These are phyloP conservation scores for Delia radicum DNA, from an alignment of 1,140 invertebrate genomes.

Conservation along the genomic window DNA sequence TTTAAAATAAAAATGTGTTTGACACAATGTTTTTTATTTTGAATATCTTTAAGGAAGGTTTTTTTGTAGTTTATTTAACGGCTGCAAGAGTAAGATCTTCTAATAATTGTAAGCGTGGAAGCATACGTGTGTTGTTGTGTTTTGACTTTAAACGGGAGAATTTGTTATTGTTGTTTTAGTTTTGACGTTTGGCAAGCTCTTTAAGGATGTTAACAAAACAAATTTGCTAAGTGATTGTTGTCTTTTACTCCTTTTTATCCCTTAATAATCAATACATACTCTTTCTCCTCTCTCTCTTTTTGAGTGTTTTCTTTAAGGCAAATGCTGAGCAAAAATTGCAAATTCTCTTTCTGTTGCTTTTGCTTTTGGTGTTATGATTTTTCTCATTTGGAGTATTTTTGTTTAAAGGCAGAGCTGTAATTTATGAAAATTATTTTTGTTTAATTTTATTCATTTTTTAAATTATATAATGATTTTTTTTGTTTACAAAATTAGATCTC, in stretches of 20 bases:
- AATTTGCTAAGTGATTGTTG: too few relatives aligned
- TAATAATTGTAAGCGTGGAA: not conserved
- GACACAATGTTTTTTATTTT: not conserved
- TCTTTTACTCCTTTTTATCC: not conserved
- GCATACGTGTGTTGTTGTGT: not conserved
- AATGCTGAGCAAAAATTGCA: too few relatives aligned
- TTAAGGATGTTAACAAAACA: not conserved
- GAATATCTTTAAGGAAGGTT: too few relatives aligned
- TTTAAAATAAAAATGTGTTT: not conserved
- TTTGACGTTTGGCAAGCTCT: not conserved
- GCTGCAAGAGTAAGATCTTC: not conserved
- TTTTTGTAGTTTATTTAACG: not conserved
- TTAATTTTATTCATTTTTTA: not conserved
- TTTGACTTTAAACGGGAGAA: not conserved
- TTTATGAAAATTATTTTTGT: too few relatives aligned
- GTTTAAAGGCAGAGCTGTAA: not conserved
- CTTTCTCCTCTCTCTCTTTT: not conserved
- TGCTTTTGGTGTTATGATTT: not conserved
- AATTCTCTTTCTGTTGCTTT: not conserved
- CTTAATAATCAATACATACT: not conserved
- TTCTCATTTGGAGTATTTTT: not conserved
- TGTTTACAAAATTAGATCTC: too few relatives aligned
- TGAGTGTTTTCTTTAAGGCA: not conserved
- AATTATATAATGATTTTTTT: too few relatives aligned
- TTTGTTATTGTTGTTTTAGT: not conserved